These are phyloP conservation scores for Petaurus breviceps DNA, from an alignment of 2,113 vertebrate species.

Conservation along the genomic window DNA sequence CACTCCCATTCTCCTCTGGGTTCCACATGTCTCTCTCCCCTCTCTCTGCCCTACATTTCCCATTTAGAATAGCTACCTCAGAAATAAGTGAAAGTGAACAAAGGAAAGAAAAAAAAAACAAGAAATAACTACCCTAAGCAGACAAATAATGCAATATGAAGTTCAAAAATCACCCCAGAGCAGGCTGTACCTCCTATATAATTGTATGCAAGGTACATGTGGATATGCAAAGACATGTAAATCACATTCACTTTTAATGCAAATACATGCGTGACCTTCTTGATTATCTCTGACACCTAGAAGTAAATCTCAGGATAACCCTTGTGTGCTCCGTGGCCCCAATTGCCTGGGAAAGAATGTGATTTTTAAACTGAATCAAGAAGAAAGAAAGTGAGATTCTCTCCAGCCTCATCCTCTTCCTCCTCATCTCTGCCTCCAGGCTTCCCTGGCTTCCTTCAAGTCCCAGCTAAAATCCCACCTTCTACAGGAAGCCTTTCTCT, in stretches of 20 bases:
- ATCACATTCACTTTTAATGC: conserved; percentile 67
- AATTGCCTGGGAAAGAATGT: conserved; percentile 16
- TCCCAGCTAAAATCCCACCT: not conserved
- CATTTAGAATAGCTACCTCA: not conserved
- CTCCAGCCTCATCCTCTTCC: not conserved
- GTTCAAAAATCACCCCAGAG: conserved; percentile 46
- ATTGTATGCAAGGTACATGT: conserved; percentile 50
- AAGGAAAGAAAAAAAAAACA: conserved; percentile 8
- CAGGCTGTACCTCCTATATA: conserved; percentile 46
- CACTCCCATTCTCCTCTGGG: not conserved
- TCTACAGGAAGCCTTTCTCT: not conserved
- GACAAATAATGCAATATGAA: conserved; percentile 7
- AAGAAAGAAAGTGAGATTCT: not conserved
- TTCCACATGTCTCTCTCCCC: not conserved
- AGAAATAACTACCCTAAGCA: not conserved
- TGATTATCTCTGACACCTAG: conserved; percentile 59
- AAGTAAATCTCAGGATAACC: conserved; percentile 74
- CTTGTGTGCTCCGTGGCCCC: conserved; percentile 59
- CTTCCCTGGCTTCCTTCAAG: not conserved
- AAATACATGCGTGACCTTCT: conserved; percentile 71
- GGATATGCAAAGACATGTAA: conserved; percentile 75
- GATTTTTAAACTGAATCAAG: conserved; percentile 61
- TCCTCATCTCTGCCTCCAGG: not conserved
- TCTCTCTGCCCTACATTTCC: not conserved
- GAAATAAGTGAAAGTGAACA: not conserved